Conservation (phyloP, 2,888 invertebrate genomes). For the Cheilosia variabilis region DNA sequence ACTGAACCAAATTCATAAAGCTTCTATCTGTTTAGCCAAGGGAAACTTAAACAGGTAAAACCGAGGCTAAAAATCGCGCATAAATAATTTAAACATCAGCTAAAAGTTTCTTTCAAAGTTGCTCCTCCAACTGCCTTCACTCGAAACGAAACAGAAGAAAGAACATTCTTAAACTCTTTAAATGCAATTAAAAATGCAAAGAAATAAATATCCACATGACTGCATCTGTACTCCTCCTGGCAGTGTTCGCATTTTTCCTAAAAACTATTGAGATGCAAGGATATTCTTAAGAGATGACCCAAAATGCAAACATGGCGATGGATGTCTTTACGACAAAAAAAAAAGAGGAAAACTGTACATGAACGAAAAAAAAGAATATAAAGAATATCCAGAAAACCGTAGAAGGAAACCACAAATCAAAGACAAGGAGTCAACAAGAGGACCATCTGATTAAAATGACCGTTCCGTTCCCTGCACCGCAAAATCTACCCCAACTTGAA, state of each 20-base stretch:
- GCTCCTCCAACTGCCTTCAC: background rate
- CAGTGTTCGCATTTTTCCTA: constrained; percentile 6
- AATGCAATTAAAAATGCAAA: constrained; percentile 57
- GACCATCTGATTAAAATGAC: constrained; percentile 34
- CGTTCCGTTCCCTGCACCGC: constrained; percentile 9
- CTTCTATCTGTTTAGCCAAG: background rate
- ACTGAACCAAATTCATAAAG: background rate
- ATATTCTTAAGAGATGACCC: constrained; percentile 58
- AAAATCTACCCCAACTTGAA: constrained; percentile 15
- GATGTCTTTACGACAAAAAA: constrained; percentile 14
- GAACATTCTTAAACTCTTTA: background rate
- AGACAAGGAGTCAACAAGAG: constrained; percentile 11
- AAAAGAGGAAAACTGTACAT: background rate
- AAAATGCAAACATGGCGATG: constrained; percentile 56
- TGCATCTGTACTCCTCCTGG: constrained; percentile 9
- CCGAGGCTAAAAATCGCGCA: background rate
- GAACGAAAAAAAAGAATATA: background rate
- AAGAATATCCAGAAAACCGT: background rate
- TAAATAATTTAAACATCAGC: background rate
- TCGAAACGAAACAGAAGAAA: constrained; percentile 6
- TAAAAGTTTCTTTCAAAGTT: background rate
- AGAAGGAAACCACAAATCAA: background rate
- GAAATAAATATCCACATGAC: constrained; percentile 55
- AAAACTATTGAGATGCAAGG: constrained; percentile 46
- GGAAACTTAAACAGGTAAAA: background rate